Conservation (phyloP, 1,140 invertebrate genomes). For the Trichomalopsis sarcophagae region DNA sequence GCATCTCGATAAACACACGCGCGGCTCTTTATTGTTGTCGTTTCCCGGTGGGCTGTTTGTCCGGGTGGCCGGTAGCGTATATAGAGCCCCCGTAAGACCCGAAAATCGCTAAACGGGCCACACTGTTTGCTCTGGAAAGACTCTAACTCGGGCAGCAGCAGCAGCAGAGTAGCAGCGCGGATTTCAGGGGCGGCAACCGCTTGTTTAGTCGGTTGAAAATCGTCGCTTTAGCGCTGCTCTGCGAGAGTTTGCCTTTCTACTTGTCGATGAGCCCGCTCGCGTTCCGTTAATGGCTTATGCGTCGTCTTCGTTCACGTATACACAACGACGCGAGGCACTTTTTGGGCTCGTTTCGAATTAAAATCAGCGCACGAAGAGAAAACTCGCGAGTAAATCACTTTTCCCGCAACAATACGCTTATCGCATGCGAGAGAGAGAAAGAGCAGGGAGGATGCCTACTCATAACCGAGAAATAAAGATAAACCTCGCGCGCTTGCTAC, state of each 20-base stretch:
- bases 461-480: conserved; percentile 38
- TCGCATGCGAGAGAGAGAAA: neutral
- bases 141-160: conserved; percentile 28
- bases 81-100: neutral
- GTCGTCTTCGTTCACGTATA: no score
- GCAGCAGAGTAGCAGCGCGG: neutral
- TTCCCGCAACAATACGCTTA: neutral
- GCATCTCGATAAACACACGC: neutral
- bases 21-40: conserved; percentile 40
- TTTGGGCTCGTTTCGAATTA: neutral
- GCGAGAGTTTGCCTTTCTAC: conserved; percentile 42
- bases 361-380: neutral
- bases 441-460: neutral
- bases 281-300: neutral
- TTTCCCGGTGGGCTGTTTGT: conserved; percentile 53
- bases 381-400: conserved; percentile 38
- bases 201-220: conserved; percentile 36
- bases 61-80: conserved; percentile 56
- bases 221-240: conserved; percentile 9
- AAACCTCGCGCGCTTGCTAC: conserved; percentile 21
- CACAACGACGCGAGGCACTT: neutral
- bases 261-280: conserved; percentile 13
- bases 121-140: conserved; percentile 56
- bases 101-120: conserved; percentile 50
- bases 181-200: neutral